Base-by-base conservation (phyloP, 2,797 vertebrate genomes). In the Mormyrus hasselquistii region DNA sequence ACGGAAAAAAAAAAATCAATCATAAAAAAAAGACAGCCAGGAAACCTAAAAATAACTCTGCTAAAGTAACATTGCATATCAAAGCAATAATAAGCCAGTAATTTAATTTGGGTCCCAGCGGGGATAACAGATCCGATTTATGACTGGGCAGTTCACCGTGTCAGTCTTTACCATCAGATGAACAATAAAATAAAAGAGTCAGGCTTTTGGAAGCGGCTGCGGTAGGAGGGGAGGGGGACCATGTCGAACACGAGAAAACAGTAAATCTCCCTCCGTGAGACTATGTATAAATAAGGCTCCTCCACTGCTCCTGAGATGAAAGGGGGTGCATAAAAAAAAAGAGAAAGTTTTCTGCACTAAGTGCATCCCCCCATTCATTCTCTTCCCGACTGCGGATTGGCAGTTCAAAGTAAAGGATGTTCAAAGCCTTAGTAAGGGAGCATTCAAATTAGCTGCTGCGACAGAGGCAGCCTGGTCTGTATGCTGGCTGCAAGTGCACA, bases 401-500 rank as follows among this genome's bases (percentile, higher is more conserved):
- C 89, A 93, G 91, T 92, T 93, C 91, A 92, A 92, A 93, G 92
- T 90, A 84, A 91, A 89, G 79, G 89, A 90, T 90, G 92, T 95
- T 96, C 95, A 96, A 96, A 96, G 95, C 92, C 91, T 92, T 73
- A 92, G 92, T 91, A 91, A 91, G 91, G 92, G 91, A 94, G 93
- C 83, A 89, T 94, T 94, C 90, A 94, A 95, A 95, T 92, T 92
- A 94, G 93, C 92, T 93, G 91, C 93, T 92, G 92, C 91, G 91
- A 92, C 69, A 90, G 91, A 44, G 90, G 79, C 88, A 89, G 34
- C 52, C 88, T 22, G 79, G 83, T 44, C 57, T 86, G 88, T 29
- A 69, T 29, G 55, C 41, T 47, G 22, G 7, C 47, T 88, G 65
- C 65, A 10, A 84, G 8, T 49, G 12, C 55, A 85, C 76, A 22